Base-by-base conservation (phyloP, 2,888 invertebrate species). In the Eupsilia transversa region DNA sequence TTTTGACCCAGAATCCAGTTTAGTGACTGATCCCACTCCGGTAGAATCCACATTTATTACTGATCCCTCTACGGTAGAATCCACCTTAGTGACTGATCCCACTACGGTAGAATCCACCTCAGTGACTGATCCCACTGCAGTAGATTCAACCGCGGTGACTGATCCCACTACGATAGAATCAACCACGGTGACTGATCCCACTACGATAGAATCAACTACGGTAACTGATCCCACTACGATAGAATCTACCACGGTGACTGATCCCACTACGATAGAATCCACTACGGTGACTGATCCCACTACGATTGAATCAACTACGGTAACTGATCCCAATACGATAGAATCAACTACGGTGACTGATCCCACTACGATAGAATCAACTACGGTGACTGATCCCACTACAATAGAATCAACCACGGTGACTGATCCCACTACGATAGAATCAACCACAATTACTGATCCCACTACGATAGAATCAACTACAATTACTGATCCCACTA, bases 1-100 rank as follows among this genome's bases (percentile, higher is more conserved):
- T 17, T 2, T 49, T 14, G 66, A 74, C 17, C 60, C 65, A 14
- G 70, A 79, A 41, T 23, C n/a, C n/a, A n/a, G n/a, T n/a, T n/a
- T 7, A 4, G 35, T 35, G 35, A 35, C 35, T 35, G 35, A 35
- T 35, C 35, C 35, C 35, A 35, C 3, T 35, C 4, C 35, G 35
- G 7, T 35, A 35, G 35, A 35, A 4, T 35, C 35, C 0, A 63
- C 66, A 3, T 6, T 10, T 0, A 10, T 61, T 1, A 61, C 17
- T 10, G 38, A 27, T 5, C 38, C 17, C 1, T 20, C 20, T 41
- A 61, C 10, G 1, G 1, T 41, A 27, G 38, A 61, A n/a, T 20
- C 38, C 0, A 61, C 10, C 5, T 5, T 12, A 0, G 0, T 27
- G 3, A 20, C 41, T 12, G 61, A 41, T 1, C 6, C 41, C 2